Conservation (phyloP, 2,888 invertebrate species). For the Crocallis elinguaria region DNA sequence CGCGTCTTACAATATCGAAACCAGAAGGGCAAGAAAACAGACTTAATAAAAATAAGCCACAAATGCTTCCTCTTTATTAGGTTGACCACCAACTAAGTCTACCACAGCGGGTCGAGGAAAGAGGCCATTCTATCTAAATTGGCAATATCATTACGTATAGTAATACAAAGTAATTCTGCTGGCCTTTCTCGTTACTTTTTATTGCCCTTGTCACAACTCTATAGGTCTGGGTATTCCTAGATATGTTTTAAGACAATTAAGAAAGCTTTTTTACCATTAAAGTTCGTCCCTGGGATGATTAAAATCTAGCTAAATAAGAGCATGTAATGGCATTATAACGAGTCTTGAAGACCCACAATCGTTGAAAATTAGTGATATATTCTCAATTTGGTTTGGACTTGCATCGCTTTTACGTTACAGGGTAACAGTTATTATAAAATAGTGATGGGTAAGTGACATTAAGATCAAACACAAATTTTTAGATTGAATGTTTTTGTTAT, state of each 20-base stretch:
- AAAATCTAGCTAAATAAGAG: too few relatives aligned
- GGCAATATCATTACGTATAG: conserved; percentile 10
- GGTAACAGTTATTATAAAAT: too few relatives aligned
- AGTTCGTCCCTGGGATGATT: background rate
- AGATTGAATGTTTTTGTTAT: too few relatives aligned
- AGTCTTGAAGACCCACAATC: too few relatives aligned
- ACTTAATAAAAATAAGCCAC: background rate
- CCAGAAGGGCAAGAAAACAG: background rate
- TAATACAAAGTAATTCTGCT: conserved; percentile 11
- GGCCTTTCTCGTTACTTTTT: conserved; percentile 6
- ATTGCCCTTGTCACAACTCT: background rate
- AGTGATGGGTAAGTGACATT: too few relatives aligned
- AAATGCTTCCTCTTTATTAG: background rate
- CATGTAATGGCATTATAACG: too few relatives aligned
- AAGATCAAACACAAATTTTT: too few relatives aligned
- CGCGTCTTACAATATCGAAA: background rate
- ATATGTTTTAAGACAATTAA: background rate
- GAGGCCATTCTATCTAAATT: conserved; percentile 10
- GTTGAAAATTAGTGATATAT: too few relatives aligned
- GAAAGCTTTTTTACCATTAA: background rate
- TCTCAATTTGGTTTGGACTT: too few relatives aligned
- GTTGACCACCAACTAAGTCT: conserved; percentile 3
- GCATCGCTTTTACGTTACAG: too few relatives aligned
- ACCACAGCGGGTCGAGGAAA: conserved; percentile 7
- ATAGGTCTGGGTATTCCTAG: background rate